Evolutionary conservation across 2,888 invertebrate genomes (phyloP).

Genomic region (Bursaphelenchus okinawaensis): DNA sequence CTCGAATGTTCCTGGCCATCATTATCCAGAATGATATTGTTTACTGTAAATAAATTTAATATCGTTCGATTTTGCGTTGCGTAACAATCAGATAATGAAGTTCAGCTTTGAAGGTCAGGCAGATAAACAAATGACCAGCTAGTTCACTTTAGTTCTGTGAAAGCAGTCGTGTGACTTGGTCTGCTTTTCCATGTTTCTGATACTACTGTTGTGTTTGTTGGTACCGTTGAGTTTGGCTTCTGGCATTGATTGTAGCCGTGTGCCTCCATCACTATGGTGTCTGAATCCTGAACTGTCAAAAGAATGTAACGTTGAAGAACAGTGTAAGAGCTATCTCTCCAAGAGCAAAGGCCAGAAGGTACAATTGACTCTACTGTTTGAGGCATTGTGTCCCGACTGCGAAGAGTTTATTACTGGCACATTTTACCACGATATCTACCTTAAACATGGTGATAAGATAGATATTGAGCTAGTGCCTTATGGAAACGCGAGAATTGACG

Average conservation of each 20-base stretch:
- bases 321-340: conserved; percentile 6
- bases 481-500: conserved; percentile 44
- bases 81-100: too few relatives aligned
- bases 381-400: conserved; percentile 17
- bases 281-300: conserved; percentile 3
- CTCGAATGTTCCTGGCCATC: too few relatives aligned
- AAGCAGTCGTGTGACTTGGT: too few relatives aligned
- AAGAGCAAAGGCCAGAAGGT: conserved; percentile 15
- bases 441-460: conserved; percentile 37
- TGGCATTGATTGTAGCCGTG: conserved; percentile 11
- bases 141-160: too few relatives aligned
- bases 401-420: conserved; percentile 40
- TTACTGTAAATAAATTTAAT: too few relatives aligned
- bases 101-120: too few relatives aligned
- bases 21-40: too few relatives aligned
- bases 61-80: too few relatives aligned
- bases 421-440: conserved; percentile 40
- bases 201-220: too few relatives aligned
- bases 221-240: background rate
- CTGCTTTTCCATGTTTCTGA: too few relatives aligned
- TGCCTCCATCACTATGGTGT: conserved; percentile 19
- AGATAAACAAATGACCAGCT: too few relatives aligned
- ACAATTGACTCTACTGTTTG: conserved; percentile 16
- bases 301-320: conserved; percentile 10
- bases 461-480: conserved; percentile 53